phyloP scores from a whole-genome alignment of 1,140 invertebrate species.

The Pygmarrhopalites habei region DNA sequence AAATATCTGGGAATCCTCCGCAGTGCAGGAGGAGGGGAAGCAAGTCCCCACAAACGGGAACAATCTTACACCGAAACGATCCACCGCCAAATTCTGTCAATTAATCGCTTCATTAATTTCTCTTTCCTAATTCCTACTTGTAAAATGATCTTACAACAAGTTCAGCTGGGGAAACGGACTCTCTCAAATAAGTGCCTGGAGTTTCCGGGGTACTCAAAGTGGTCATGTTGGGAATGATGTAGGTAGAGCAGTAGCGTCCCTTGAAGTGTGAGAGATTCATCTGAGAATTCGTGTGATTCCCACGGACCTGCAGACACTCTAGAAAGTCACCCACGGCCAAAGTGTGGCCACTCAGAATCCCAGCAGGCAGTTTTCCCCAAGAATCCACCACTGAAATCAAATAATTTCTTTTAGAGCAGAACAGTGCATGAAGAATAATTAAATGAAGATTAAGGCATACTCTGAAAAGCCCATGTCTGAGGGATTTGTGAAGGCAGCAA shows the following conservation, averaged over 20 bases:
- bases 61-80: neutral
- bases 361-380: constrained; percentile 25
- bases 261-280: neutral
- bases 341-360: constrained; percentile 24
- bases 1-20: constrained; percentile 50
- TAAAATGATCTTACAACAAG: neutral
- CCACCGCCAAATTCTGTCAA: neutral
- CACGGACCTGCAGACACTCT: constrained; percentile 39
- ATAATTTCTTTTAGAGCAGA: neutral
- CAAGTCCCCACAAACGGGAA: constrained; percentile 48
- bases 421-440: no score
- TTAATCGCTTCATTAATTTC: neutral
- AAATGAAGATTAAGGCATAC: no score
- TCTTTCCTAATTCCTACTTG: neutral
- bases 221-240: neutral
- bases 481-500: no score
- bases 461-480: no score
- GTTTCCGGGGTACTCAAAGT: neutral
- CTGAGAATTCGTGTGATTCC: constrained; percentile 30
- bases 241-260: constrained; percentile 17
- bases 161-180: neutral
- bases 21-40: constrained; percentile 55
- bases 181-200: neutral
- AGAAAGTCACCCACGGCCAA: constrained; percentile 18
- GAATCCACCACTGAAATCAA: constrained; percentile 3